phyloP scores from a whole-genome alignment of 2,888 invertebrate genomes.

The Euzetes globulus region DNA sequence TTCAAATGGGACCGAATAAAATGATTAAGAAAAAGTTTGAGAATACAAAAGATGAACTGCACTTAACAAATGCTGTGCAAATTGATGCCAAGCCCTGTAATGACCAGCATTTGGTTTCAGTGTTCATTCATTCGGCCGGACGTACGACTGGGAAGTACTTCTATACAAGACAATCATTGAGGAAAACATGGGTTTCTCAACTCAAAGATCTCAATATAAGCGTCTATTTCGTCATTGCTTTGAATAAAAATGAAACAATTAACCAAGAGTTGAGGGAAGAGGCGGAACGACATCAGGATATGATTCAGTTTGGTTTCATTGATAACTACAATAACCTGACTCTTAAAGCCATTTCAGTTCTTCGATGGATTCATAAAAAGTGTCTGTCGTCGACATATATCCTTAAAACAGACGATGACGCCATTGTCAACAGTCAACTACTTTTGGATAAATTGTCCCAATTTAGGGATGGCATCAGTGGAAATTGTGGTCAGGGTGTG shows the following conservation, averaged over 20 bases:
- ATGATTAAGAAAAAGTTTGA: too few species aligned
- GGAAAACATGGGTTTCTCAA: slow-evolving; percentile 19
- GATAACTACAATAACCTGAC: slow-evolving; percentile 34
- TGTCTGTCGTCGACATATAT: slow-evolving; percentile 16
- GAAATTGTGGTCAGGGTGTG: slow-evolving; percentile 20
- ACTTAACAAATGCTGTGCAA: too few species aligned
- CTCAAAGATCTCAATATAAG: slow-evolving; percentile 22
- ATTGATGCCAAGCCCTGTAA: too few species aligned
- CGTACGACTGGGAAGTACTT: slow-evolving; percentile 21
- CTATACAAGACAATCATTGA: not conserved
- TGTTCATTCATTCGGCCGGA: slow-evolving; percentile 29
- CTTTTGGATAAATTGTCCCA: slow-evolving; percentile 8
- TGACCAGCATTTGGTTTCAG: not conserved
- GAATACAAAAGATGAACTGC: too few species aligned
- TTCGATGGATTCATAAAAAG: slow-evolving; percentile 27
- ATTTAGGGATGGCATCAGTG: not conserved
- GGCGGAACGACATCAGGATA: slow-evolving; percentile 19
- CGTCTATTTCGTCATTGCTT: slow-evolving; percentile 28
- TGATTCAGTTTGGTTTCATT: slow-evolving; percentile 32
- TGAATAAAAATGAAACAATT: not conserved
- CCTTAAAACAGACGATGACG: slow-evolving; percentile 36
- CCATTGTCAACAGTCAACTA: slow-evolving; percentile 34
- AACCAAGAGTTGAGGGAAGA: slow-evolving; percentile 2
- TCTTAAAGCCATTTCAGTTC: slow-evolving; percentile 31
- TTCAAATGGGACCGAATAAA: too few species aligned